Evolutionary conservation across 2,113 vertebrate genomes (phyloP), one percentile per base, ranked within the genome.

Genomic region (Mionectes macconnelli): DNA sequence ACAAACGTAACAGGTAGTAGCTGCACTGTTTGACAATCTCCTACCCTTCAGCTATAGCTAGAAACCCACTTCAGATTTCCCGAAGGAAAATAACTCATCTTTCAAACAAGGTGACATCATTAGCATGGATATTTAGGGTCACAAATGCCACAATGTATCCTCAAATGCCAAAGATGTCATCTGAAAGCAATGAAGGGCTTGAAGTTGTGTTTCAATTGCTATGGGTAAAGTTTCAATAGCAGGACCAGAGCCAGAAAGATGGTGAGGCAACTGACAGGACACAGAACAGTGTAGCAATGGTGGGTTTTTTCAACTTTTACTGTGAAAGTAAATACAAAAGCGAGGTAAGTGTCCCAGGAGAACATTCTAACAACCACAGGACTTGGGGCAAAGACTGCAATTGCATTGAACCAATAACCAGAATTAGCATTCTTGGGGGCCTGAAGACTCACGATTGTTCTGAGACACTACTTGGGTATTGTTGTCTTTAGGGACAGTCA

Each of bases 301-400:
- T 28, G 6, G 0, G 1, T 4, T 82, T 73, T 69, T 39, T 23
- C 45, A 77, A 35, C 33, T 69, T 64, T 44, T 50, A 35, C 23
- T 21, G 10, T 21, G 44, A 64, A 39, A 60, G 59, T 37, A 39
- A 59, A 59, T 30, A 68, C 39, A 25, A 21, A 52, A 47, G 20
- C 14, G 45, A 82, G 28, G 53, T 31, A 22, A 53, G 63, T 33
- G 22, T 49, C 42, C 70, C 14, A 35, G 3, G 31, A 42, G 40
- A 76, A 76, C 0, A 0, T 35, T 35, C 75, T 12, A 60, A 47
- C 2, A 64, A 4, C 40, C 59, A 44, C 1, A 0, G 10, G 44
- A 53, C 50, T 44, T 1, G 1, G 77, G 33, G 49, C 35, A 93
- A 75, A 33, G 81, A 33, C 52, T 28, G 42, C 22, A 52, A 23